Evolutionary conservation across 1,140 invertebrate genomes (phyloP).

Genomic region (Steinernema feltiae): DNA sequence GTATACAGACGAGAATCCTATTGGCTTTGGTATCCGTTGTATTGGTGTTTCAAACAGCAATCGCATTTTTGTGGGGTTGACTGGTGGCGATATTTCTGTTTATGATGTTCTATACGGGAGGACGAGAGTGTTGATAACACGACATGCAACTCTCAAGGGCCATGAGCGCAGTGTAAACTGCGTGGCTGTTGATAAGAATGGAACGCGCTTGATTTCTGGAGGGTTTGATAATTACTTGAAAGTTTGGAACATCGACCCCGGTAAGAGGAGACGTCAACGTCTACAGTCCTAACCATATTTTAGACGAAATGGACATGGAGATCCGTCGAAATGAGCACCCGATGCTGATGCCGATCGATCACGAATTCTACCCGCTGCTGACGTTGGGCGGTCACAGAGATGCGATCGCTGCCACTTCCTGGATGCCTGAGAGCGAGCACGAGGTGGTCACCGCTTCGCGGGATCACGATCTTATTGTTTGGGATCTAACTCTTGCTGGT

Average conservation of each 20-base stretch:
- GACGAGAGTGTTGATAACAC: not conserved
- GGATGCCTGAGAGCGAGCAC: slow-evolving; percentile 67
- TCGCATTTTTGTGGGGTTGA: not conserved
- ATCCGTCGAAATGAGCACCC: too few relatives aligned
- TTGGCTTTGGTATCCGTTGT: too few relatives aligned
- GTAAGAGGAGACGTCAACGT: too few relatives aligned
- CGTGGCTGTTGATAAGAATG: slow-evolving; percentile 42
- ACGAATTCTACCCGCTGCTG: too few relatives aligned
- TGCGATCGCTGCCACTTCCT: slow-evolving; percentile 74
- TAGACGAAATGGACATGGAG: too few relatives aligned
- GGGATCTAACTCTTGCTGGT: slow-evolving; percentile 72
- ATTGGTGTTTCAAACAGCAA: not conserved
- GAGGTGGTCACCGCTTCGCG: slow-evolving; percentile 75
- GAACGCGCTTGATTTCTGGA: slow-evolving; percentile 45
- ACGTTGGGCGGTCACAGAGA: slow-evolving; percentile 88
- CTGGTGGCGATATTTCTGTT: too few relatives aligned
- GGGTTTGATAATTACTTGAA: slow-evolving; percentile 51
- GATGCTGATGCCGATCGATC: too few relatives aligned
- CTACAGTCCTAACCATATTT: too few relatives aligned
- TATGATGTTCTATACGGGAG: too few relatives aligned
- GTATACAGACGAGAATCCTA: too few relatives aligned
- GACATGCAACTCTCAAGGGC: slow-evolving; percentile 34
- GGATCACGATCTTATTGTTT: slow-evolving; percentile 89
- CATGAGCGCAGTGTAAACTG: slow-evolving; percentile 52
- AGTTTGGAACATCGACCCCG: slow-evolving; percentile 48